phyloP scores from a whole-genome alignment of 2,113 vertebrate genomes.

The Trinectes maculatus region DNA sequence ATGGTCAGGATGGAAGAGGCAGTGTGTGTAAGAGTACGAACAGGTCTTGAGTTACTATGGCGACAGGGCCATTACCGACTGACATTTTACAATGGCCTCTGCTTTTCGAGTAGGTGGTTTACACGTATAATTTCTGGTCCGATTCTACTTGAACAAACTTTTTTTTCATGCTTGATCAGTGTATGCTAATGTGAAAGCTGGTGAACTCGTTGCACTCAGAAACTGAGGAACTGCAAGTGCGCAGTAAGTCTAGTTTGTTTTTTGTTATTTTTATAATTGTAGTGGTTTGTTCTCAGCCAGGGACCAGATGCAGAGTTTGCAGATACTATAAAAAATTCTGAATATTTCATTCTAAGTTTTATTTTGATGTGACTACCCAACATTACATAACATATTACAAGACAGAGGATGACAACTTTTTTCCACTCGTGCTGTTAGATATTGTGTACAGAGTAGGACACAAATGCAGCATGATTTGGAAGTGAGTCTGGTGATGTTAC shows the following conservation, averaged over 20 bases:
- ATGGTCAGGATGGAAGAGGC: constrained; percentile 54
- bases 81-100: constrained; percentile 46
- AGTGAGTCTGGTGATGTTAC: too few species aligned
- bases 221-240: too few species aligned
- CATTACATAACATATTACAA: too few species aligned
- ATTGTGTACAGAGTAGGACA: background rate
- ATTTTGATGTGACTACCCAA: background rate
- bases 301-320: background rate
- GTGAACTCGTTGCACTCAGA: background rate
- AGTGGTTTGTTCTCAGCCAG: too few species aligned
- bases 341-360: background rate
- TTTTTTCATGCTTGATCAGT: constrained; percentile 5
- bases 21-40: constrained; percentile 42
- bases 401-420: too few species aligned
- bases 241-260: too few species aligned
- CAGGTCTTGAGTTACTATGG: constrained; percentile 64
- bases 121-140: constrained; percentile 25
- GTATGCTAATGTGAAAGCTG: constrained; percentile 28
- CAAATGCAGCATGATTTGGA: background rate
- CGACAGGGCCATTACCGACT: constrained; percentile 55
- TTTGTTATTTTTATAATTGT: too few species aligned
- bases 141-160: constrained; percentile 40
- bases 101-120: constrained; percentile 55
- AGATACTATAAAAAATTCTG: background rate
- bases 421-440: background rate